phyloP scores from a whole-genome alignment of 2,888 invertebrate species.

The Penaeus monodon region DNA sequence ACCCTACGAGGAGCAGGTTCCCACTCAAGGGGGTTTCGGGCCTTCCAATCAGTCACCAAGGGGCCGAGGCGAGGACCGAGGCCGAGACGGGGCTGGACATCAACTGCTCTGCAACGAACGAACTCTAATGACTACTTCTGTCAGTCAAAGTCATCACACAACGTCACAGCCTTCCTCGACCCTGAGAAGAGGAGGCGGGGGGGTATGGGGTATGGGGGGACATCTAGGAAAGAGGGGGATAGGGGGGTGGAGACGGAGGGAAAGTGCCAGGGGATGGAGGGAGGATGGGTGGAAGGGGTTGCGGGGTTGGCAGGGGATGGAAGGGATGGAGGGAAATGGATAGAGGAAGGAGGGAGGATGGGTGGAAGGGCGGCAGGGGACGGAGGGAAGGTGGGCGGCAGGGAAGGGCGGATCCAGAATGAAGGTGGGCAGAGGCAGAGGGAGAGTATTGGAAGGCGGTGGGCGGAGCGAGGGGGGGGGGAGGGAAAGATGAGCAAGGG shows the following conservation, averaged over 20 bases:
- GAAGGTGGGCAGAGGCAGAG: not conserved
- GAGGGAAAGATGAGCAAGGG: not conserved
- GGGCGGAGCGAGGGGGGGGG: not conserved
- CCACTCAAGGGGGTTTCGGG: not conserved
- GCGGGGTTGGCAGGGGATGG: not conserved
- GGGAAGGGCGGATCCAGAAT: no score
- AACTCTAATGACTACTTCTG: constrained; percentile 54
- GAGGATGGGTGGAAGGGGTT: not conserved
- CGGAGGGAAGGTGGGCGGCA: not conserved
- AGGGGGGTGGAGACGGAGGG: no score
- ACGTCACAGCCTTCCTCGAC: not conserved
- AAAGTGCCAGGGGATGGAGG: no score
- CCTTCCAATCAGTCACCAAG: constrained; percentile 47
- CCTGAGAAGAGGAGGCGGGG: no score
- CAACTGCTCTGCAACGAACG: constrained; percentile 53
- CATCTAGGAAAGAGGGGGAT: no score
- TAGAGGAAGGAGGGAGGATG: not conserved
- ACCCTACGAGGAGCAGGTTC: not conserved
- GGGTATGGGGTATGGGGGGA: no score
- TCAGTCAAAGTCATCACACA: constrained; percentile 48
- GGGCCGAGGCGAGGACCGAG: constrained; percentile 20
- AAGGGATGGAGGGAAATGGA: not conserved
- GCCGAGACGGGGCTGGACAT: constrained; percentile 35
- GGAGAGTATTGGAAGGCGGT: not conserved
- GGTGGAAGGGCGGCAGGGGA: not conserved